Conservation (phyloP, 2,113 vertebrate species). For the Eurypyga helias region DNA sequence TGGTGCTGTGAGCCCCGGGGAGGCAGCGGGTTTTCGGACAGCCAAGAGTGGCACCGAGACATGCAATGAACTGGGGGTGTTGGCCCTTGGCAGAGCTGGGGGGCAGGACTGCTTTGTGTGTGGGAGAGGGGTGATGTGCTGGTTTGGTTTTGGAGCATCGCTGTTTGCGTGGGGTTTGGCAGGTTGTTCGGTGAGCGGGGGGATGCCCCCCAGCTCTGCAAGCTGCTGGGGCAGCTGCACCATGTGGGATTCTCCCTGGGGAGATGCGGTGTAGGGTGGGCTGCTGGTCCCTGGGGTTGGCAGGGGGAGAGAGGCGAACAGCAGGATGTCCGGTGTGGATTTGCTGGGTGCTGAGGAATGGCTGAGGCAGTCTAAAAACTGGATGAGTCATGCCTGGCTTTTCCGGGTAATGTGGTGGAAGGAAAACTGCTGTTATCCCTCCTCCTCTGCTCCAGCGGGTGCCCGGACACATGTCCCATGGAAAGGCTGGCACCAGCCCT, state of each 20-base stretch:
- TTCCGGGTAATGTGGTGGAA: not conserved
- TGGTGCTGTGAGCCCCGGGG: slow-evolving; percentile 84
- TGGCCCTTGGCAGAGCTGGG: not conserved
- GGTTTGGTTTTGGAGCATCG: not conserved
- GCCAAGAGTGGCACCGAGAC: not conserved
- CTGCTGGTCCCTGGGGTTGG: not conserved
- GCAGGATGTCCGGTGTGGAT: rapidly evolving
- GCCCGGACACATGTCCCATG: rapidly evolving
- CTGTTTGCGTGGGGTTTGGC: rapidly evolving
- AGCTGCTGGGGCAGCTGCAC: not conserved
- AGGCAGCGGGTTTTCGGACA: rapidly evolving
- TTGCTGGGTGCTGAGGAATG: rapidly evolving
- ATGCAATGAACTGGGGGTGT: not conserved
- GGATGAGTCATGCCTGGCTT: rapidly evolving
- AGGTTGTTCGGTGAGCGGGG: rapidly evolving
- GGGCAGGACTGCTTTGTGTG: not conserved
- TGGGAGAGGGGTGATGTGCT: not conserved
- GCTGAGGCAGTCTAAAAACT: not conserved
- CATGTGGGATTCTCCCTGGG: rapidly evolving
- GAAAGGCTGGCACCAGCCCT: not conserved
- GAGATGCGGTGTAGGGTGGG: not conserved
- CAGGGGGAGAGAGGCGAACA: not conserved
- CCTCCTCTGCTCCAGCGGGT: not conserved
- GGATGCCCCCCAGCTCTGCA: not conserved
- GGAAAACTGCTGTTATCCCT: not conserved